Percentiles rank a stretch among this genome's conserved stretches.
phyloP scores from a whole-genome alignment of 2,888 invertebrate genomes.

The Napeogenes sylphis region DNA sequence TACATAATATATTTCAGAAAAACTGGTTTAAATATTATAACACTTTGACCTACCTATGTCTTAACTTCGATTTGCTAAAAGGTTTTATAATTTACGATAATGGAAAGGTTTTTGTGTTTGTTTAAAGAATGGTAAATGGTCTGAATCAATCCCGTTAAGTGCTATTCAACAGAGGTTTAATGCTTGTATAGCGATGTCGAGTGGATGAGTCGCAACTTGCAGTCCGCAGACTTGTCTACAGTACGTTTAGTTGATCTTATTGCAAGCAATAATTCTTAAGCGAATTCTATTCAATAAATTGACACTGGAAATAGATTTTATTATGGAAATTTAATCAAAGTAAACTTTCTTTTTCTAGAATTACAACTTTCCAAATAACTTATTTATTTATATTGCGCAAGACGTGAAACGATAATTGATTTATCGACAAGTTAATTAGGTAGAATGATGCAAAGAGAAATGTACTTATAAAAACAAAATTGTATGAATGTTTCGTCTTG shows the following conservation, averaged over 20 bases:
- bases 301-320: no score
- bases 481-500: not conserved
- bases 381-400: no score
- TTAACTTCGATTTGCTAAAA: conserved; percentile 53
- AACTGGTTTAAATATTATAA: not conserved
- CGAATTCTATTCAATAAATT: no score
- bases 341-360: no score
- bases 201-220: conserved; percentile 47
- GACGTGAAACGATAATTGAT: no score
- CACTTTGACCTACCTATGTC: conserved; percentile 14
- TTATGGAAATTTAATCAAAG: no score
- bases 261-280: no score
- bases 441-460: no score
- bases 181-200: conserved; percentile 61
- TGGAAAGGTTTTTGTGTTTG: conserved; percentile 74
- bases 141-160: conserved; percentile 76
- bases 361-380: no score
- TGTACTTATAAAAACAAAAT: not conserved
- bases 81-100: conserved; percentile 75
- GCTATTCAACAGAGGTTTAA: conserved; percentile 76
- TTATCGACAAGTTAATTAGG: no score
- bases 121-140: conserved; percentile 76
- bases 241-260: conserved; percentile 28
- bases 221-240: conserved; percentile 34
- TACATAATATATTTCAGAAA: no score